Conservation (phyloP, 2,113 vertebrate species). For the Athene cunicularia region DNA sequence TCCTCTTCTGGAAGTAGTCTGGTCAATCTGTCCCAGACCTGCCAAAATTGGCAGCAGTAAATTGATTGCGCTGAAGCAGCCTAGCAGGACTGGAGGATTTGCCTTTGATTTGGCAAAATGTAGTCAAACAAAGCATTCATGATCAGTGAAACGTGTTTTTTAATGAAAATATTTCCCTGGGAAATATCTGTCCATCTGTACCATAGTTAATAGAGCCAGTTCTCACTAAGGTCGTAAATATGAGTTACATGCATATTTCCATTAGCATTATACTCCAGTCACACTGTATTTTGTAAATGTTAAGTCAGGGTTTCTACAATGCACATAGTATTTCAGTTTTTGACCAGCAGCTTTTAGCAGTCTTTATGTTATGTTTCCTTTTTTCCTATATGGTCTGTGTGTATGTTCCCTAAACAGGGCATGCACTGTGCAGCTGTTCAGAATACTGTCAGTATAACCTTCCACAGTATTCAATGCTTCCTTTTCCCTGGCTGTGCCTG, state of each 20-base stretch:
- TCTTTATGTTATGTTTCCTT: background rate
- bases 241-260: background rate
- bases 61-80: background rate
- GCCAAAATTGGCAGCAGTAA: background rate
- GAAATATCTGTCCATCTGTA: constrained; percentile 12
- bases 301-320: background rate
- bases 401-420: background rate
- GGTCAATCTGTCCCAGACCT: background rate
- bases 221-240: constrained; percentile 3
- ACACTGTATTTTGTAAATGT: background rate
- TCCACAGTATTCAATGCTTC: background rate
- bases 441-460: background rate
- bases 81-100: background rate
- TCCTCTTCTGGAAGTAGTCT: background rate
- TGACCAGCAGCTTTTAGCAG: background rate
- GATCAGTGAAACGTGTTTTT: background rate
- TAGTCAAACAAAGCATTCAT: constrained; percentile 15
- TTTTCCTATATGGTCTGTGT: background rate
- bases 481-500: background rate
- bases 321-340: background rate
- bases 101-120: constrained; percentile 22
- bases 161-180: constrained; percentile 5
- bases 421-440: background rate
- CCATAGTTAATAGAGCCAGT: background rate
- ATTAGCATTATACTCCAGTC: background rate